These are phyloP conservation scores for Tetraodon nigroviridis DNA, from an alignment of 2,113 vertebrate species.

Conservation along the genomic window DNA sequence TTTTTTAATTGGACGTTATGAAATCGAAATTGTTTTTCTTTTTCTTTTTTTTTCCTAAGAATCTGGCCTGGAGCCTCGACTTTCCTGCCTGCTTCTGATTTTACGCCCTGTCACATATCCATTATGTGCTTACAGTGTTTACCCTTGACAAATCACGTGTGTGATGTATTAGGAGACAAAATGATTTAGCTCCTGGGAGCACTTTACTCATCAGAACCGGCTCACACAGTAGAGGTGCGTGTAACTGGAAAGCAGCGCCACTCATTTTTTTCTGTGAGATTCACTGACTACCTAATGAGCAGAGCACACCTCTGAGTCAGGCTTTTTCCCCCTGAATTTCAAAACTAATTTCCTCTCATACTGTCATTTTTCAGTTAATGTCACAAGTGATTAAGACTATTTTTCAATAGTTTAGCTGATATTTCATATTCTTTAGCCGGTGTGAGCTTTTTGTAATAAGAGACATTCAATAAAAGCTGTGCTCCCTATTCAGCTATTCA, in stretches of 20 bases:
- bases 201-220: constrained; percentile 8
- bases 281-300: constrained; percentile 26
- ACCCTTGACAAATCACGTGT: constrained; percentile 48
- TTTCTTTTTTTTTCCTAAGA: constrained; percentile 31
- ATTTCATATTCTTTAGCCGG: constrained; percentile 31
- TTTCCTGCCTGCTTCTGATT: constrained; percentile 5
- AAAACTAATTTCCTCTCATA: constrained; percentile 10
- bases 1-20: constrained; percentile 27
- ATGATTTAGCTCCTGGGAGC: constrained; percentile 29
- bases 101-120: constrained; percentile 38
- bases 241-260: constrained; percentile 35
- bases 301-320: constrained; percentile 29
- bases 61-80: constrained; percentile 37
- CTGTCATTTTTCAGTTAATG: no score
- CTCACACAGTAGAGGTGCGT: constrained; percentile 38
- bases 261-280: constrained; percentile 43
- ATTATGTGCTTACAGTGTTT: constrained; percentile 49
- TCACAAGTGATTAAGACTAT: constrained; percentile 27
- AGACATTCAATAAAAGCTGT: constrained; percentile 41
- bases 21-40: constrained; percentile 46
- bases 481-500: constrained; percentile 51
- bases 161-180: constrained; percentile 36
- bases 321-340: constrained; percentile 28
- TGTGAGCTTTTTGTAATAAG: constrained; percentile 42
- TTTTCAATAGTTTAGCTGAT: constrained; percentile 45